A percentile compares a stretch with the other conserved stretches of the same genome.
Conservation (phyloP, 1,140 invertebrate genomes). For the Hormaphis cornu region DNA sequence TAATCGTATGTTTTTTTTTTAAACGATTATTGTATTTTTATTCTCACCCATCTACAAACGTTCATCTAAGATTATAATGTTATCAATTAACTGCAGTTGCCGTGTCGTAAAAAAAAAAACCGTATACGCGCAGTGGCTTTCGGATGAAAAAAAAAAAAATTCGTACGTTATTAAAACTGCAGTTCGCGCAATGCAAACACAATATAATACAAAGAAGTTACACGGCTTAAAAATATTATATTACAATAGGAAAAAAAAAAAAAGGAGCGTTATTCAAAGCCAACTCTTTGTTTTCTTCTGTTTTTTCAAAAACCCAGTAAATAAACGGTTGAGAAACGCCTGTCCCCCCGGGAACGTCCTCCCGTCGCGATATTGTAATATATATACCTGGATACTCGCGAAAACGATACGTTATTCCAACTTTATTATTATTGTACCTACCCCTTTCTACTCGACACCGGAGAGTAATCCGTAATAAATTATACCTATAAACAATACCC, state of each 20-base stretch:
- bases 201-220: too few species aligned
- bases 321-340: slow-evolving; percentile 24
- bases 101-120: too few species aligned
- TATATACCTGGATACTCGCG: slow-evolving; percentile 27
- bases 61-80: too few species aligned
- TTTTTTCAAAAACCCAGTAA: slow-evolving; percentile 25
- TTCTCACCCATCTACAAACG: too few species aligned
- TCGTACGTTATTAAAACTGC: too few species aligned
- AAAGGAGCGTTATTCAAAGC: background rate
- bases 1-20: too few species aligned
- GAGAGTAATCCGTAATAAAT: slow-evolving; percentile 29
- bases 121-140: too few species aligned
- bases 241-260: background rate
- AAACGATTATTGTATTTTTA: too few species aligned
- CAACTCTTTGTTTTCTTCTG: slow-evolving; percentile 28
- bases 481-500: too few species aligned
- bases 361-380: slow-evolving; percentile 5
- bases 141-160: too few species aligned
- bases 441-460: slow-evolving; percentile 19
- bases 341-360: slow-evolving; percentile 11
- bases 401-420: slow-evolving; percentile 30
- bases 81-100: too few species aligned
- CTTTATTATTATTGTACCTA: slow-evolving; percentile 30
- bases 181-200: too few species aligned
- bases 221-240: slow-evolving; percentile 1